Percentiles rank a stretch among this genome's conserved stretches.
These are phyloP conservation scores for Schlechtendalia chinensis DNA, from an alignment of 1,140 invertebrate genomes.

Conservation along the genomic window DNA sequence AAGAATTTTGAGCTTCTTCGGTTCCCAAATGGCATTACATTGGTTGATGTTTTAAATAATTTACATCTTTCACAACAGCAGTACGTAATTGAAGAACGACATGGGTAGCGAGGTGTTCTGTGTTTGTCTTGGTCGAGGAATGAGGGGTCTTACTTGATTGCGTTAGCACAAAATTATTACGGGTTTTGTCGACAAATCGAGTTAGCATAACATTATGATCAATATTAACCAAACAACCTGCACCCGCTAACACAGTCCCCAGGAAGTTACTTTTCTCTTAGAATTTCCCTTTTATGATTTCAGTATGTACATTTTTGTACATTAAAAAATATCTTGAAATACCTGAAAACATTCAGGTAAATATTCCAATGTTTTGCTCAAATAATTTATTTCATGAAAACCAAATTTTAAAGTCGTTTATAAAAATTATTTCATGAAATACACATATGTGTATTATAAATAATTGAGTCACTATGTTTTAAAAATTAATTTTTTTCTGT, in stretches of 20 bases:
- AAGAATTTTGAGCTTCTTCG: neutral
- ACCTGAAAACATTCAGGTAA: too few relatives aligned
- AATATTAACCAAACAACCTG: conserved; percentile 38
- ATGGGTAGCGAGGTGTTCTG: conserved; percentile 3
- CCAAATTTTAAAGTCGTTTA: too few relatives aligned
- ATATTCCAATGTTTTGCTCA: too few relatives aligned
- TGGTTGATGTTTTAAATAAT: conserved; percentile 13
- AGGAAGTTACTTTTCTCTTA: conserved; percentile 1
- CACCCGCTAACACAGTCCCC: neutral
- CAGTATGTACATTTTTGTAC: neutral
- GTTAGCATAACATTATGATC: conserved; percentile 45
- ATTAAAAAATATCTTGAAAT: too few relatives aligned
- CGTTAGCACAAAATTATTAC: conserved; percentile 43
- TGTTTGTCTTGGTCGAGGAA: conserved; percentile 29
- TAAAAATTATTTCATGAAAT: too few relatives aligned
- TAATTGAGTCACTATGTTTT: too few relatives aligned
- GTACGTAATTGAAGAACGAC: conserved; percentile 20
- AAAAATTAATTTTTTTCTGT: too few relatives aligned
- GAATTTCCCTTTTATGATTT: neutral
- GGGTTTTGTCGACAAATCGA: conserved; percentile 42
- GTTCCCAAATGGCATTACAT: neutral
- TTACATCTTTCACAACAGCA: neutral
- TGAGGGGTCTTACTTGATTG: conserved; percentile 35
- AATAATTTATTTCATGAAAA: too few relatives aligned
- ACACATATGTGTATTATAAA: too few relatives aligned